phyloP scores from a whole-genome alignment of 2,797 vertebrate species.

The Tapirus indicus region DNA sequence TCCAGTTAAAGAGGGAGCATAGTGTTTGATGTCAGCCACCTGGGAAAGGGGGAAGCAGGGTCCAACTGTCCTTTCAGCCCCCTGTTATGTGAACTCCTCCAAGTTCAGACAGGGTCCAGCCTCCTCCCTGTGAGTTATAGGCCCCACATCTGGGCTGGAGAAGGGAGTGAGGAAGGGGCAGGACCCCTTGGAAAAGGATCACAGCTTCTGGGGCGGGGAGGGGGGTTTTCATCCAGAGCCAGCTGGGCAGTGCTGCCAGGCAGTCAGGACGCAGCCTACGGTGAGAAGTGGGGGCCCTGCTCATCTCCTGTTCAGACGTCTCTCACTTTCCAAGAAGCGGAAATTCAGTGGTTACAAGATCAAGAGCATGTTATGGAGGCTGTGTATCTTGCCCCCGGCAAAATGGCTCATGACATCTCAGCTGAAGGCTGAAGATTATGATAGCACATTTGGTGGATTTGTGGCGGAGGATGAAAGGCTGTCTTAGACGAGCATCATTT shows the following conservation, averaged over 20 bases:
- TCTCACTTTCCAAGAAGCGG: conserved; percentile 17
- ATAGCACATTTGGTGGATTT: background rate
- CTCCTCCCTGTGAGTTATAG: conserved; percentile 52
- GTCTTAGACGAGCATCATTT: background rate
- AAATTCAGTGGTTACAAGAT: background rate
- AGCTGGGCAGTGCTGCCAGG: conserved; percentile 48
- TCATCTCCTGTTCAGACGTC: background rate
- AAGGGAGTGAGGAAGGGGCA: conserved; percentile 67
- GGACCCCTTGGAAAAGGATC: conserved; percentile 68
- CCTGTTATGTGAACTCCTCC: conserved; percentile 34
- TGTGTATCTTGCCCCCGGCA: background rate
- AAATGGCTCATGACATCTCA: background rate
- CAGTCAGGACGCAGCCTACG: background rate
- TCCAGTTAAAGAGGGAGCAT: conserved; percentile 51
- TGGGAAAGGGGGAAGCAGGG: conserved; percentile 11
- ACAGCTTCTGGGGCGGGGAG: conserved; percentile 22
- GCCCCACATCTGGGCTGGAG: conserved; percentile 67
- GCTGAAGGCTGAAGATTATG: background rate
- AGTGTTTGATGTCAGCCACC: conserved; percentile 78
- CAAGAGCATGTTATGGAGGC: background rate
- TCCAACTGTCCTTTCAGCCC: conserved; percentile 39
- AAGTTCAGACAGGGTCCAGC: conserved; percentile 58
- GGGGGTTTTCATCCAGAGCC: background rate
- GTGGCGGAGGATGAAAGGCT: background rate
- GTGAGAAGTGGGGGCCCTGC: background rate